These are phyloP conservation scores for Leptarthrus brevirostris DNA, from an alignment of 2,888 invertebrate genomes.

Conservation along the genomic window DNA sequence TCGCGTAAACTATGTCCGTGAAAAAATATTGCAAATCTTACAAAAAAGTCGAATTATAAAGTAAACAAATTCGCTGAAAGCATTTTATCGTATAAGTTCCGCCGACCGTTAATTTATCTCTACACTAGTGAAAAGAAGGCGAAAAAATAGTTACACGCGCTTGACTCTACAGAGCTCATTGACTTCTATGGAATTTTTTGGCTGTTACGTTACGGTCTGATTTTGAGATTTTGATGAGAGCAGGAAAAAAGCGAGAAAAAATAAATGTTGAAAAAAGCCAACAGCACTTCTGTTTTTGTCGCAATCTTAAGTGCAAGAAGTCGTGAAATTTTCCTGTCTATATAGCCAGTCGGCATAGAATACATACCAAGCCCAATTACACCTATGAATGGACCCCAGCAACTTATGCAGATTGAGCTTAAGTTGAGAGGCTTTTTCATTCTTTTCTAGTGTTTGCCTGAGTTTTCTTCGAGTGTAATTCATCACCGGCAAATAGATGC, in stretches of 20 bases:
- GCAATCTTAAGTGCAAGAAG: not conserved
- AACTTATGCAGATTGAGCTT: no score
- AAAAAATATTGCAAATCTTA: no score
- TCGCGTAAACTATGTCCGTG: no score
- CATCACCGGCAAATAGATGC: no score
- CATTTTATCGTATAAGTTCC: conserved; percentile 14
- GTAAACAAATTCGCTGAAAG: conserved; percentile 22
- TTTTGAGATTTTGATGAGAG: not conserved
- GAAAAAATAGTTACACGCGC: conserved; percentile 35
- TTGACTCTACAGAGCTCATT: conserved; percentile 12
- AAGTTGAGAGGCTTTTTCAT: no score
- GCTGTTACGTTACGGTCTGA: not conserved
- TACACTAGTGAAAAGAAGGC: conserved; percentile 3
- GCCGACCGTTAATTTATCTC: conserved; percentile 29
- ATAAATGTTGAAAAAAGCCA: conserved; percentile 4
- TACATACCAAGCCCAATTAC: no score
- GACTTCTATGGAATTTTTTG: conserved; percentile 42
- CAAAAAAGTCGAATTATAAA: not conserved
- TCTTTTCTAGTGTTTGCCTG: no score
- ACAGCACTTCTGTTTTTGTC: conserved; percentile 19
- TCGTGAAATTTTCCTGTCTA: no score
- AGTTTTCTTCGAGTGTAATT: no score
- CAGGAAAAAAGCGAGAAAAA: not conserved
- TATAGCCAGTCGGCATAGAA: no score
- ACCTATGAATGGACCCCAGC: no score